Conservation (phyloP, 2,797 vertebrate species). For the Streptopelia turtur region DNA sequence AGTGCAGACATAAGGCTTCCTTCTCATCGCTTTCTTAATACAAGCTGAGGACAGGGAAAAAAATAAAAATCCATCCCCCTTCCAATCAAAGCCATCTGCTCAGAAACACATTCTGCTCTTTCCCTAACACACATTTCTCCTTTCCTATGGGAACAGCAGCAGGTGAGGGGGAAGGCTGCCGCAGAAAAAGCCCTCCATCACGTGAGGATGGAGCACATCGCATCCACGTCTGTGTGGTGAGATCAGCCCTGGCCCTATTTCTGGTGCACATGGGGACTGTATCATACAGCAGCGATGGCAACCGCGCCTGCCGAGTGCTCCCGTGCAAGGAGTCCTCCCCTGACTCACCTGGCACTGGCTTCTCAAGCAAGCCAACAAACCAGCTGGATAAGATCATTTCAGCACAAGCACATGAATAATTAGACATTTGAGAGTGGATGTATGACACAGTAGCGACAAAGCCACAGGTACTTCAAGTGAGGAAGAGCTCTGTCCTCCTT, state of each 20-base stretch:
- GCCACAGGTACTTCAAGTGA: neutral
- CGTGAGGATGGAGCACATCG: neutral
- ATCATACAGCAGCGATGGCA: fast-evolving
- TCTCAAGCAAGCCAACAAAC: conserved; percentile 33
- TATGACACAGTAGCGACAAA: neutral
- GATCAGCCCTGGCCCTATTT: neutral
- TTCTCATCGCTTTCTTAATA: neutral
- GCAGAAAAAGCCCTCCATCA: neutral
- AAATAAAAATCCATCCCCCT: neutral
- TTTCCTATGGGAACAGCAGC: conserved; percentile 30
- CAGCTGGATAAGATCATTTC: conserved; percentile 17
- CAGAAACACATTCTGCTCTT: neutral
- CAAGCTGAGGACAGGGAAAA: neutral
- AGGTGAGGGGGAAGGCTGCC: conserved; percentile 11
- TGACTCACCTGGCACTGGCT: conserved; percentile 23
- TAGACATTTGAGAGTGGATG: neutral
- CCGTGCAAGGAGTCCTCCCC: neutral
- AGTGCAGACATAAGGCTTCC: neutral
- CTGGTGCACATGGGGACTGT: neutral
- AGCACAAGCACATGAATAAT: neutral
- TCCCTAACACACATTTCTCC: neutral
- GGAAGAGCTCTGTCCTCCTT: neutral
- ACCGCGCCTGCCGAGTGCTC: neutral
- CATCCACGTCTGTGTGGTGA: fast-evolving
- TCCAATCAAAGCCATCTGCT: conserved; percentile 39